phyloP scores from a whole-genome alignment of 1,140 invertebrate genomes.

The Pomacea maculata region DNA sequence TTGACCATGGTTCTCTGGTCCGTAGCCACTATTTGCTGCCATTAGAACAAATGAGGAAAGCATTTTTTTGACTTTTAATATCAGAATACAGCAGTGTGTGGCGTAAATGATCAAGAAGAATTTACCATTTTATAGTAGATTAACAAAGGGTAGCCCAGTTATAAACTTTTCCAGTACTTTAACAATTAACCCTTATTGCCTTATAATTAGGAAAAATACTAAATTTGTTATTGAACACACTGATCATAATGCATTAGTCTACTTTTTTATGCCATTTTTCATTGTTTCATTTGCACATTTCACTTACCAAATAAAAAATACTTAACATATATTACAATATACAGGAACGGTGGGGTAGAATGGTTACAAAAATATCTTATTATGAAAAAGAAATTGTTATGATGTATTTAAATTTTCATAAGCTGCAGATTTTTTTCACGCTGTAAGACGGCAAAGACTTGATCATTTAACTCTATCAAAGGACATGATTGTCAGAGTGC shows the following conservation, averaged over 20 bases:
- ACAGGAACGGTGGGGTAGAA: neutral
- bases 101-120: neutral
- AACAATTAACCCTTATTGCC: neutral
- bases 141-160: neutral
- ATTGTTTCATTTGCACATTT: neutral
- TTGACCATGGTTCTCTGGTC: slow-evolving; percentile 7
- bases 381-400: too few relatives aligned
- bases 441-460: neutral
- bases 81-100: neutral
- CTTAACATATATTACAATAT: neutral
- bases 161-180: neutral
- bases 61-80: neutral
- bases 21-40: slow-evolving; percentile 13
- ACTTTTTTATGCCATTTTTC: neutral
- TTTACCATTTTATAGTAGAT: neutral
- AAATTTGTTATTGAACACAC: neutral
- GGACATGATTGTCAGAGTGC: neutral
- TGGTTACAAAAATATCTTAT: too few relatives aligned
- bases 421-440: neutral
- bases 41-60: neutral
- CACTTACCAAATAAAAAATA: neutral
- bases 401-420: too few relatives aligned
- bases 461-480: neutral
- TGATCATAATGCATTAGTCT: neutral
- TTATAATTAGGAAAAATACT: neutral